phyloP scores from a whole-genome alignment of 2,113 vertebrate genomes.

The Muscicapa adusta region DNA sequence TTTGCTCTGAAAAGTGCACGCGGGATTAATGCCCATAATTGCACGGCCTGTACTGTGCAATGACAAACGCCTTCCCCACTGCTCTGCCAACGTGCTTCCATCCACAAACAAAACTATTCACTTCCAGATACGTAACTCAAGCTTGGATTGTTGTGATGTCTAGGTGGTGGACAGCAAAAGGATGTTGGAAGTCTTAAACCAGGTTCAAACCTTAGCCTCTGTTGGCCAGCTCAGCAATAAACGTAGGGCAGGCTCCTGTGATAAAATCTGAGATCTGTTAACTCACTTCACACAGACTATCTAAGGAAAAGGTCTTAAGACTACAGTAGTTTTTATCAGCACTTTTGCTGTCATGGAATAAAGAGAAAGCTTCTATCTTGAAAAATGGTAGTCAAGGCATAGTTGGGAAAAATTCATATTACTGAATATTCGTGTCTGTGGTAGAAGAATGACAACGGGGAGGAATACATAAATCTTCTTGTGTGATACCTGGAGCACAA shows the following conservation, averaged over 20 bases:
- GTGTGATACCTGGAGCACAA: not conserved
- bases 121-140: not conserved
- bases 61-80: constrained; percentile 13
- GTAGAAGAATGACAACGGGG: not conserved
- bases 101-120: constrained; percentile 17
- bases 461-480: not conserved
- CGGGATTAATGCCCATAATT: constrained; percentile 57
- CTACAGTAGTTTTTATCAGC: not conserved
- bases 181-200: not conserved
- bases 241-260: not conserved
- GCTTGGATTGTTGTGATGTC: not conserved
- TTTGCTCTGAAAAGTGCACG: constrained; percentile 31
- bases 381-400: not conserved
- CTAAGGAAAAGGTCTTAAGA: not conserved
- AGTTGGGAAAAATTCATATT: not conserved
- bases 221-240: not conserved
- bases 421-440: not conserved
- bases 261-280: not conserved
- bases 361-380: not conserved
- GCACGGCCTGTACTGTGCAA: not conserved
- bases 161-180: not conserved
- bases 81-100: constrained; percentile 24
- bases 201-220: not conserved
- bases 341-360: not conserved
- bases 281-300: not conserved